Evolutionary conservation across 2,797 vertebrate species (phyloP).

Genomic region (Podarcis lilfordi): DNA sequence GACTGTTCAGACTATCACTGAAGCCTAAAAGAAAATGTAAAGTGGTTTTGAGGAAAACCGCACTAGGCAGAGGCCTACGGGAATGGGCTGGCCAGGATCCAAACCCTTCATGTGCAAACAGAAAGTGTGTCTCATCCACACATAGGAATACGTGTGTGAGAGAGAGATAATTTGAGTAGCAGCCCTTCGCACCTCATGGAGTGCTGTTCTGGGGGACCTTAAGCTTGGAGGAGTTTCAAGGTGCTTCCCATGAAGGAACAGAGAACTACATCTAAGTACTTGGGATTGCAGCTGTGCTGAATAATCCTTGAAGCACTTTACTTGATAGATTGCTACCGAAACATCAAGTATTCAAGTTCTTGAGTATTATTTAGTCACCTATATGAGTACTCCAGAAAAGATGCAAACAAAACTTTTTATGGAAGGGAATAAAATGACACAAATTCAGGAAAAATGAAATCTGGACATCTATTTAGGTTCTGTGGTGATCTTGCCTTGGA

Average conservation of each 20-base stretch:
- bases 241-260: too few relatives aligned
- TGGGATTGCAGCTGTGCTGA: background rate
- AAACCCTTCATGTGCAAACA: background rate
- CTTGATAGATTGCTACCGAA: background rate
- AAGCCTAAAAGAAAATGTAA: background rate
- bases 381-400: background rate
- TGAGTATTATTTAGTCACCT: background rate
- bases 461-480: background rate
- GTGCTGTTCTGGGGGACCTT: background rate
- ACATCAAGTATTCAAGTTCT: background rate
- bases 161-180: background rate
- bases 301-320: background rate
- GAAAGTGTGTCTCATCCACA: background rate
- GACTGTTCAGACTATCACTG: background rate
- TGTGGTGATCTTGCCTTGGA: background rate
- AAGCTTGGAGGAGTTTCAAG: too few relatives aligned
- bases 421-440: background rate
- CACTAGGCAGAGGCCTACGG: background rate
- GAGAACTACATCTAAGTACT: background rate
- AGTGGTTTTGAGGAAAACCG: background rate
- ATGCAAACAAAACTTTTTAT: background rate
- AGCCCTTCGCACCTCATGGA: too few relatives aligned
- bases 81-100: background rate
- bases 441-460: background rate
- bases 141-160: background rate